Evolutionary conservation across 2,797 vertebrate genomes (phyloP), one percentile per base, ranked within the genome.

Genomic region (Sebastes hubbsi): DNA sequence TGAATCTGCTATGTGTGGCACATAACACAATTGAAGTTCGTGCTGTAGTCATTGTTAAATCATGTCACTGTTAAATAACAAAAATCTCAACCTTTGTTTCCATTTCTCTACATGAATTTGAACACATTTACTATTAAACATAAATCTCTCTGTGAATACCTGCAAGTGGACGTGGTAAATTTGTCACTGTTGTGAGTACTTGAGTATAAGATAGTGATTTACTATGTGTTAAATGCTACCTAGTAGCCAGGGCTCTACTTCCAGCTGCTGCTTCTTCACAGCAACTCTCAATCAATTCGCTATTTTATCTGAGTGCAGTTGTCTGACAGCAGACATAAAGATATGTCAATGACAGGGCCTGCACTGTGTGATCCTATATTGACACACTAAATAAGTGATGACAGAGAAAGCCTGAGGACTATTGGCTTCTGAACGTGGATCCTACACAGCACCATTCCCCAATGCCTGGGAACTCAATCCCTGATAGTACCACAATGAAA

Each of bases 371-470:
- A 76, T 72, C 20, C 5, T 25, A 55, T 30, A 49, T 62, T 65
- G 76, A 61, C 76, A 52, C 30, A 14, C 3, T 73, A 20, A 70
- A 73, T 73, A 61, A 74, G 24, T 70, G 30, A 85, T 69, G 54
- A 58, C 24, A 61, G 59, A 38, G 13, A 52, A 16, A 55, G 62
- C 56, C 46, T 6, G 60, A 52, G 3, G 42, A 59, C 9, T 14
- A 14, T 55, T 55, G 25, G 11, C 27, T 34, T n/a, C 13, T 49
- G 56, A 64, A 75, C 4, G 32, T 75, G n/a, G 16, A 16, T 54
- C 20, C 24, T 32, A 46, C 30, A 24, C 42, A 30, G 25, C 58
- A 27, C 4, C 16, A 22, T 4, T 25, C 3, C 25, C 13, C 4
- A 46, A 9, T 18, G 20, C 70, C 27, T 80, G 29, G 22, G 36